Conservation (phyloP, 2,797 vertebrate species). For the Anomalospiza imberbis region DNA sequence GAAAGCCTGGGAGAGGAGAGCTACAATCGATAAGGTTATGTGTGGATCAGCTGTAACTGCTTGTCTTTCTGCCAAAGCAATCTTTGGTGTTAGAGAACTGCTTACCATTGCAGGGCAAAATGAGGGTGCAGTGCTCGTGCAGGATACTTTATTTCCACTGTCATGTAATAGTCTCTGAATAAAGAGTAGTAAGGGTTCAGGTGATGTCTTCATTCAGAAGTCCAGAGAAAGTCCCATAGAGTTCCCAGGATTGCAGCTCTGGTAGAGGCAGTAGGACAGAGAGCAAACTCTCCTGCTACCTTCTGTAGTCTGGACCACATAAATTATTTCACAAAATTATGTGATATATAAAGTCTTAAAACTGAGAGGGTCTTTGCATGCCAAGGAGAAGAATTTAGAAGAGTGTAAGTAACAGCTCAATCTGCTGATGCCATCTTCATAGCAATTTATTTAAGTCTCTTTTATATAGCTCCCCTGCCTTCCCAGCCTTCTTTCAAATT, state of each 20-base stretch:
- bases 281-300: not conserved
- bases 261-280: not conserved
- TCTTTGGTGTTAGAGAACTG: not conserved
- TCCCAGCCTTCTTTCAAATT: not conserved
- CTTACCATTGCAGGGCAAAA: not conserved
- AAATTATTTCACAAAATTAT: not conserved
- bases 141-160: not conserved
- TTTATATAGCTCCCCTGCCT: not conserved
- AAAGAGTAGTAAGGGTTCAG: not conserved
- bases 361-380: not conserved
- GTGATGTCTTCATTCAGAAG: not conserved
- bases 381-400: not conserved
- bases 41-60: not conserved
- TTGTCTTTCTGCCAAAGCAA: not conserved
- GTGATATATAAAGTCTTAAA: not conserved
- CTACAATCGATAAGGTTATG: not conserved
- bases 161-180: not conserved
- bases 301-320: not conserved
- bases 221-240: not conserved
- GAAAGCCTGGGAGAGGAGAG: not conserved
- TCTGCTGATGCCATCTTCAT: not conserved
- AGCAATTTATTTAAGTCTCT: not conserved
- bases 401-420: conserved; percentile 23
- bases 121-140: not conserved
- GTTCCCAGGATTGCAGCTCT: not conserved